Base-by-base conservation (phyloP, 2,888 invertebrate genomes). In the Drosophila helvetica region DNA sequence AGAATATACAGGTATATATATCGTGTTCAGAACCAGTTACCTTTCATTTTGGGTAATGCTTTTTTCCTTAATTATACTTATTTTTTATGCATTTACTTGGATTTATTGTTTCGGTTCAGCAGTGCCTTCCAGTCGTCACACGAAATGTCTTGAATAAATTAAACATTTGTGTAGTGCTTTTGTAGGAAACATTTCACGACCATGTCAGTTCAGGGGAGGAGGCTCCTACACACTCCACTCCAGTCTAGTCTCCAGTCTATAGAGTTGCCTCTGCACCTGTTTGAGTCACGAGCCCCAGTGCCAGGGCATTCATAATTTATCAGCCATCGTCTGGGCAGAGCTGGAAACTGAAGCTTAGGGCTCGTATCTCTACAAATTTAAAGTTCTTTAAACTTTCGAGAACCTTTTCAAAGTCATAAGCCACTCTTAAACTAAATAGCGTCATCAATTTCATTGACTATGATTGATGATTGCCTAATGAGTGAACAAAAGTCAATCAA, bases 31-130 rank as follows among this genome's bases (percentile, higher is more conserved):
- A 70, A 78, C 82, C 74, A 75, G 83, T 83, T 83, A 57, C 82
- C 83, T 83, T 83, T 83, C 82, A 77, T 85, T 85, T 79, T 63
- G 64, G 78, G 78, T 64, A 64, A 64, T 64, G 65, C 30, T 63
- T 17, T 57, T 57, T 64, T 60, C 51, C 50, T 38, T 65, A 48
- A 50, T 50, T 59, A 46, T 48, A 51, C 46, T 51, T 62, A 56
- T 47, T 67, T 51, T 67, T 64, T 64, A 60, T 74, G 65, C 66
- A 82, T 75, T 75, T 58, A 63, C 51, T 53, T 79, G 64, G 61
- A 74, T 81, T 81, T 81, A 80, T 80, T 80, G 78, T 74, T 77
- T 78, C 48, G 18, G 65, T 43, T 63, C 38, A 38, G 38, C 38
- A 38, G n/a, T 38, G 38, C 38, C 38, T 38, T 15, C 18, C 25